Conservation (phyloP, 2,113 vertebrate genomes). For the Notothenia rossii region DNA sequence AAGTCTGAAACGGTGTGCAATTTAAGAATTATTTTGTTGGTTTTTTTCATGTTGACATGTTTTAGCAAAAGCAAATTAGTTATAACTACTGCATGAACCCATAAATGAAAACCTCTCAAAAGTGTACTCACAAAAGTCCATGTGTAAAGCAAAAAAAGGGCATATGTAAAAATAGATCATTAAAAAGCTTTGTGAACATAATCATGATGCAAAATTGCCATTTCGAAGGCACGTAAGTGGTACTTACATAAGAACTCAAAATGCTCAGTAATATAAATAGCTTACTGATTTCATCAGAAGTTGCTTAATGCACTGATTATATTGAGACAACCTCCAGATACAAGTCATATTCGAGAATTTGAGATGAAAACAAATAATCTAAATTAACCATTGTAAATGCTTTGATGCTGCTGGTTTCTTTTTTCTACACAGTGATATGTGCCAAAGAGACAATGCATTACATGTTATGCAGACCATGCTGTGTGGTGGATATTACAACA, state of each 20-base stretch:
- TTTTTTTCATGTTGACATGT: constrained; percentile 23
- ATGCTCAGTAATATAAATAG: not conserved
- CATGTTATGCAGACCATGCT: not conserved
- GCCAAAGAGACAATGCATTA: not conserved
- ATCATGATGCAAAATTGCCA: not conserved
- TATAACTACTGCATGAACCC: not conserved
- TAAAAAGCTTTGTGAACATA: not conserved
- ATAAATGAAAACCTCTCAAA: not conserved
- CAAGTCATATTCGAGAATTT: not conserved
- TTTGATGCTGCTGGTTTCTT: not conserved
- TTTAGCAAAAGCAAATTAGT: not conserved
- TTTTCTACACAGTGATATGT: not conserved
- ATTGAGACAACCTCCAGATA: not conserved
- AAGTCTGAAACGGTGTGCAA: not conserved
- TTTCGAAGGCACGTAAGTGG: not conserved
- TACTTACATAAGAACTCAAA: not conserved
- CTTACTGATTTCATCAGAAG: not conserved
- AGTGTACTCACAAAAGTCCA: not conserved
- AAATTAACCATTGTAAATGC: not conserved
- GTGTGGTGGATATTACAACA: constrained; percentile 29
- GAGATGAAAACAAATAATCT: not conserved
- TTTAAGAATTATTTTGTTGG: not conserved
- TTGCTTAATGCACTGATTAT: constrained; percentile 9
- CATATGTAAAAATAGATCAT: not conserved
- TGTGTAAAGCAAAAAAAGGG: not conserved